Percentiles rank a stretch among this genome's conserved stretches.
These are phyloP conservation scores for Stegodyphus dumicola DNA, from an alignment of 1,140 invertebrate species.

Conservation along the genomic window DNA sequence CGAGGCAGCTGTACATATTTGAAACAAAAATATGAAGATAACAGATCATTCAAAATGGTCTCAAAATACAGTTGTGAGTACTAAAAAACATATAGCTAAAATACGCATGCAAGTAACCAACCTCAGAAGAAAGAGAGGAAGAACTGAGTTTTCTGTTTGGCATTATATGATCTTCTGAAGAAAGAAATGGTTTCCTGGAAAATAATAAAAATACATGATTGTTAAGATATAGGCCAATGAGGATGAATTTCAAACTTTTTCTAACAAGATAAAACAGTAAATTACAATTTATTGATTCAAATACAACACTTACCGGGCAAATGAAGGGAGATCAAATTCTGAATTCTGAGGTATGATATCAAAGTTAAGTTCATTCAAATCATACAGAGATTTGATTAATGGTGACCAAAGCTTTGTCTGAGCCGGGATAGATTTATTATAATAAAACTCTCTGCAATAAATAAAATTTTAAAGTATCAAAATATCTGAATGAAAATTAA, in stretches of 20 bases:
- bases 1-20: no score
- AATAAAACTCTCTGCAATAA: slow-evolving; percentile 27
- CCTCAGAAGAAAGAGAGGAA: no score
- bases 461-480: background rate
- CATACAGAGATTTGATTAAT: slow-evolving; percentile 66
- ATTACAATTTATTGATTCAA: no score
- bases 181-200: background rate
- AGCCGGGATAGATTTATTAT: slow-evolving; percentile 11
- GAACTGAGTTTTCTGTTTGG: background rate
- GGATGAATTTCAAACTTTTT: no score
- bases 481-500: background rate
- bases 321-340: slow-evolving; percentile 71
- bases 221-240: no score
- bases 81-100: no score
- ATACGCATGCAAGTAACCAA: no score
- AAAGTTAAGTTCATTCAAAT: slow-evolving; percentile 70
- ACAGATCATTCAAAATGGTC: no score
- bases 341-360: slow-evolving; percentile 69
- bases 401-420: slow-evolving; percentile 34
- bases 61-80: no score
- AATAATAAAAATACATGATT: background rate
- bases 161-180: background rate
- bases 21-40: no score
- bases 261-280: no score
- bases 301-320: slow-evolving; percentile 67